Percentiles rank a stretch among this genome's conserved stretches.
Conservation (phyloP, 2,888 invertebrate genomes). For the Trachelus iudaicus region DNA sequence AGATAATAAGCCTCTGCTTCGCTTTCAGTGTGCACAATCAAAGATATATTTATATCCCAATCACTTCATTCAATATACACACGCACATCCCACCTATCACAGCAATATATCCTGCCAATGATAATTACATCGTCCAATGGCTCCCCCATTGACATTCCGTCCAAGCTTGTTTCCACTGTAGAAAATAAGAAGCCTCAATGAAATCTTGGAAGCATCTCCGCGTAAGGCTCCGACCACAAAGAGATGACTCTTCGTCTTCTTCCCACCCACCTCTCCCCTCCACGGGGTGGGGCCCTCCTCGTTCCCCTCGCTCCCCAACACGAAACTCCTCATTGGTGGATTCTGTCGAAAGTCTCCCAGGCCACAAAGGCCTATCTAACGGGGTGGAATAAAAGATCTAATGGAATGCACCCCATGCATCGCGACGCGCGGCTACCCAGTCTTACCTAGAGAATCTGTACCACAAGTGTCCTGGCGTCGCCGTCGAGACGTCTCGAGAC, state of each 20-base stretch:
- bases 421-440: neutral
- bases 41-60: neutral
- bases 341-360: neutral
- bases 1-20: neutral
- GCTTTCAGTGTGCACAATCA: neutral
- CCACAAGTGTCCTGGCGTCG: neutral
- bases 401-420: slow-evolving; percentile 8
- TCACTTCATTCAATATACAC: neutral
- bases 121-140: neutral
- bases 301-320: neutral
- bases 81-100: no score
- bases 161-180: neutral
- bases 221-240: neutral
- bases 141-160: neutral
- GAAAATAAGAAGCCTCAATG: neutral
- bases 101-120: no score
- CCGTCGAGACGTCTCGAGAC: neutral
- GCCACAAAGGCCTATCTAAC: neutral
- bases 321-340: neutral
- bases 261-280: neutral
- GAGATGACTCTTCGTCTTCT: neutral
- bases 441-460: neutral
- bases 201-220: neutral
- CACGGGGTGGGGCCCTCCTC: no score
- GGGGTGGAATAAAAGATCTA: slow-evolving; percentile 2